These are phyloP conservation scores for Fragum sueziense DNA, from an alignment of 2,888 invertebrate species.

Conservation along the genomic window DNA sequence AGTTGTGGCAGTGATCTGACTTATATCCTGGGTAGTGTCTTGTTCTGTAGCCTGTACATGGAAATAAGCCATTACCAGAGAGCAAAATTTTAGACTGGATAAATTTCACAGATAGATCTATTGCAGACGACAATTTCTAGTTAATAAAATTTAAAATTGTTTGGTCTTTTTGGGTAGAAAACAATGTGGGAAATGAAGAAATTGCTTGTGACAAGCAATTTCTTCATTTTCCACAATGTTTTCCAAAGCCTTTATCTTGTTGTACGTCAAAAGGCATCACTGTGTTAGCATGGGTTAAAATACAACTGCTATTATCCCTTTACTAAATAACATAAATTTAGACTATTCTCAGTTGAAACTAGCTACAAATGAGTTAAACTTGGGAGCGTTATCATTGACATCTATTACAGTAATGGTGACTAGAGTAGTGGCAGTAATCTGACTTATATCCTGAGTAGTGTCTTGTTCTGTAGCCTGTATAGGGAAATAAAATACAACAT, in stretches of 20 bases:
- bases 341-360: too few species aligned
- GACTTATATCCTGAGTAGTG: slow-evolving; percentile 50
- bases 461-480: slow-evolving; percentile 80
- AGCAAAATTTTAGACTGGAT: too few species aligned
- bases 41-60: slow-evolving; percentile 79
- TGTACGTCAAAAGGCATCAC: too few species aligned
- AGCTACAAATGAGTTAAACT: slow-evolving; percentile 57
- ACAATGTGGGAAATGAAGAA: background rate
- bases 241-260: too few species aligned
- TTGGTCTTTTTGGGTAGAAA: too few species aligned
- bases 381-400: slow-evolving; percentile 86
- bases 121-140: background rate
- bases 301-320: too few species aligned
- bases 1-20: slow-evolving; percentile 77
- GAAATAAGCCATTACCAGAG: too few species aligned
- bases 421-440: slow-evolving; percentile 79
- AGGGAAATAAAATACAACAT: background rate
- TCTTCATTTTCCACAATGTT: too few species aligned
- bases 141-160: too few species aligned
- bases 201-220: background rate
- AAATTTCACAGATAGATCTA: too few species aligned
- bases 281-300: too few species aligned
- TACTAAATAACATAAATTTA: too few species aligned
- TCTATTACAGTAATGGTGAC: slow-evolving; percentile 82
- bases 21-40: slow-evolving; percentile 59